Evolutionary conservation across 2,888 invertebrate species (phyloP).

Genomic region (Drosophila mulleri): DNA sequence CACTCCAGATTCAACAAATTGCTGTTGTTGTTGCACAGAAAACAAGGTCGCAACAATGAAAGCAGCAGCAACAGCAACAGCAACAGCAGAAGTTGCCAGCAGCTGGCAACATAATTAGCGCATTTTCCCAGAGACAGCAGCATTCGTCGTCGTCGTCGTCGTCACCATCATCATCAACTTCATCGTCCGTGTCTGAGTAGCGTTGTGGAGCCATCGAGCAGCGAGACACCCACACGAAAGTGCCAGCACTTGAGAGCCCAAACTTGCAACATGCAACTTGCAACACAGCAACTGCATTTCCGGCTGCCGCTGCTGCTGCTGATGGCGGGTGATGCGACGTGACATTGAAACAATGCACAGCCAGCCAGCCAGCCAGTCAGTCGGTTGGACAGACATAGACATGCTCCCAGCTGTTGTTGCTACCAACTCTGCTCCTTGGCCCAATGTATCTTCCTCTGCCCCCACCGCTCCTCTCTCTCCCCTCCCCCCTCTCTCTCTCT

Average conservation of each 20-base stretch:
- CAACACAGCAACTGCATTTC: constrained; percentile 48
- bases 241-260: constrained; percentile 55
- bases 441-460: not conserved
- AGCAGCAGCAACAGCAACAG: constrained; percentile 23
- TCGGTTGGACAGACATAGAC: constrained; percentile 25
- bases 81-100: constrained; percentile 27
- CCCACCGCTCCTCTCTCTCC: not conserved
- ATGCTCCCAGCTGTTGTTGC: constrained; percentile 27
- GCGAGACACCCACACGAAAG: constrained; percentile 44
- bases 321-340: constrained; percentile 46
- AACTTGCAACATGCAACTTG: constrained; percentile 32
- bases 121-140: constrained; percentile 53
- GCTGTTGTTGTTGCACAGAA: constrained; percentile 16
- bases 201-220: constrained; percentile 17
- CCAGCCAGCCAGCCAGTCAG: not conserved
- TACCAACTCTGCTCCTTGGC: constrained; percentile 4
- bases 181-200: constrained; percentile 61
- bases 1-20: constrained; percentile 35
- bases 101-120: constrained; percentile 74
- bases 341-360: constrained; percentile 74
- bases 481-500: not conserved
- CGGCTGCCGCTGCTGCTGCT: constrained; percentile 30
- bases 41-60: constrained; percentile 56
- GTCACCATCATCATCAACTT: constrained; percentile 44
- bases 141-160: constrained; percentile 26